These are phyloP conservation scores for Cephus runcator DNA, from an alignment of 2,888 invertebrate genomes.

Conservation along the genomic window DNA sequence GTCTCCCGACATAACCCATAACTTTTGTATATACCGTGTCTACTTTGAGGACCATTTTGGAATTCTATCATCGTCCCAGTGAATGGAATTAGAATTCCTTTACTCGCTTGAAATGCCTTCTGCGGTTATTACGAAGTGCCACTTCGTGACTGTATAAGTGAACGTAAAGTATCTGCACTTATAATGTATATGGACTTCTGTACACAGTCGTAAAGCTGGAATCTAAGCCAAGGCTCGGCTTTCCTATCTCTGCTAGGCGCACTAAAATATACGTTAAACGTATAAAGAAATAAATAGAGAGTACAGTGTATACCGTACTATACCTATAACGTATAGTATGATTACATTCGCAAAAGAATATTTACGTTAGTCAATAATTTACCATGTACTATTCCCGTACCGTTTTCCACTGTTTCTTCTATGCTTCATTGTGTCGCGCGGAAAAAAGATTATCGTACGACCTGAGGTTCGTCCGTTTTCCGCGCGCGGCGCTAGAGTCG, in stretches of 20 bases:
- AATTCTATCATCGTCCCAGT: constrained; percentile 37
- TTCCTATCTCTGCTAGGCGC: constrained; percentile 6
- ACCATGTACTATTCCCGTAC: not conserved
- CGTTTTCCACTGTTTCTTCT: not conserved
- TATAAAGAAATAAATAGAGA: not conserved
- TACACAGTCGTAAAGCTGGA: constrained; percentile 29
- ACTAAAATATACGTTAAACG: not conserved
- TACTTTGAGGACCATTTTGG: constrained; percentile 22
- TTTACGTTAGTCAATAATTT: not conserved
- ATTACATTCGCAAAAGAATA: not conserved
- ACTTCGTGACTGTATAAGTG: constrained; percentile 5
- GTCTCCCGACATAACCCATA: not conserved
- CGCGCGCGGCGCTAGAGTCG: not conserved
- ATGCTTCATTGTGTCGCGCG: not conserved
- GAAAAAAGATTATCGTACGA: not conserved
- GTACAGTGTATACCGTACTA: not conserved
- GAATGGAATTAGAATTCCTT: constrained; percentile 39
- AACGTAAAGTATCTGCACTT: not conserved
- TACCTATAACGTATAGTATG: not conserved
- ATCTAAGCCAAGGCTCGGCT: constrained; percentile 53
- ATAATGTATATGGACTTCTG: not conserved
- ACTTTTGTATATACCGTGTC: not conserved
- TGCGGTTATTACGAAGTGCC: constrained; percentile 38
- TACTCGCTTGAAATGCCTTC: constrained; percentile 32
- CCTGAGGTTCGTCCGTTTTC: not conserved